A percentile compares a stretch with the other conserved stretches of the same genome.
These are phyloP conservation scores for Ophioninae sp. DNA, from an alignment of 2,888 invertebrate species.

Conservation along the genomic window DNA sequence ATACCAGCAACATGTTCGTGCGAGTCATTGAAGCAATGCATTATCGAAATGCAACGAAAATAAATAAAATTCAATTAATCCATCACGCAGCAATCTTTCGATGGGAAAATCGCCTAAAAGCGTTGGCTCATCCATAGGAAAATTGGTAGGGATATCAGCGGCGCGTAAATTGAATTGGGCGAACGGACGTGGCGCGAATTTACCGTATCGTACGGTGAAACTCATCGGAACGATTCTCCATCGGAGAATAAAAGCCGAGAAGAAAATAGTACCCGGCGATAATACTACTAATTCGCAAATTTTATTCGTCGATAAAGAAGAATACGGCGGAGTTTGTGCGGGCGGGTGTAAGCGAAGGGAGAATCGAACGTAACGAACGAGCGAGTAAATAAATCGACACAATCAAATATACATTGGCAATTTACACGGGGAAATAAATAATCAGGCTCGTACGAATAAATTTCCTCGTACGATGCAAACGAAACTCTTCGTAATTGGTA, in stretches of 20 bases:
- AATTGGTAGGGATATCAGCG: neutral
- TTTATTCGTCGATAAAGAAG: neutral
- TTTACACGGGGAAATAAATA: neutral
- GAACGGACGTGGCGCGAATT: neutral
- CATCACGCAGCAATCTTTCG: too few species aligned
- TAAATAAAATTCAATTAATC: too few species aligned
- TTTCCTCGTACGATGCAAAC: neutral
- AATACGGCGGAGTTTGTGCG: neutral
- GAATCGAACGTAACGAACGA: neutral
- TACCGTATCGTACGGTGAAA: neutral
- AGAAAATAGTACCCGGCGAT: neutral
- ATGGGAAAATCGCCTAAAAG: neutral
- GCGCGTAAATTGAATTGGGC: neutral
- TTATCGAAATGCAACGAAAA: too few species aligned
- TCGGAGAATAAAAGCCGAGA: neutral
- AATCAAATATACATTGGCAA: neutral
- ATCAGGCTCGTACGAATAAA: neutral
- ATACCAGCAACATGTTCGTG: too few species aligned
- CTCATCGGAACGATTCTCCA: neutral
- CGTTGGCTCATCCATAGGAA: neutral
- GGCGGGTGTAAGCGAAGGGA: neutral
- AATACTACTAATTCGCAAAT: neutral
- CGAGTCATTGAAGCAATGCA: too few species aligned
- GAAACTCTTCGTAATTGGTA: constrained; percentile 12
- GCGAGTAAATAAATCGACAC: neutral